phyloP scores from a whole-genome alignment of 2,888 invertebrate genomes.

The Drosophila flavopinicola region DNA sequence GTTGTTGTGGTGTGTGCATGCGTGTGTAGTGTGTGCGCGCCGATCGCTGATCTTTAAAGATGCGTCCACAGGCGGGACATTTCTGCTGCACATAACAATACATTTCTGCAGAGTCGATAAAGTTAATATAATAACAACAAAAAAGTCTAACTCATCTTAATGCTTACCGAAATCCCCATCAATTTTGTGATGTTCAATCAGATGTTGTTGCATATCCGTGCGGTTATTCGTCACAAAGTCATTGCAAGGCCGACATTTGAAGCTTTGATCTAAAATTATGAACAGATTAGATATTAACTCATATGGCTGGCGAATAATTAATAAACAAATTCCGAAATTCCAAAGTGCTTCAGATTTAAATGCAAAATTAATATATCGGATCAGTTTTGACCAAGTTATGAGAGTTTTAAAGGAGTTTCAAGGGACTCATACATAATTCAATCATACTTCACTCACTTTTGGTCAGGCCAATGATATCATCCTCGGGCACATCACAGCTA shows the following conservation, averaged over 20 bases:
- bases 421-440: no score
- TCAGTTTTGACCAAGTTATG: no score
- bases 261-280: constrained; percentile 59
- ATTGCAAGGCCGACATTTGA: constrained; percentile 70
- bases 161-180: constrained; percentile 66
- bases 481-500: constrained; percentile 62
- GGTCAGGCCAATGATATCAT: constrained; percentile 68
- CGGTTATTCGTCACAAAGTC: constrained; percentile 64
- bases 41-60: constrained; percentile 70
- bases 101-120: constrained; percentile 45
- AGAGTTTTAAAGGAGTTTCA: no score
- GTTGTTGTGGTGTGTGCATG: constrained; percentile 57
- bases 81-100: constrained; percentile 67
- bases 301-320: no score
- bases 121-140: neutral
- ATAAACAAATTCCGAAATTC: no score
- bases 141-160: neutral
- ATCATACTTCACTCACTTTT: constrained; percentile 46
- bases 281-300: no score
- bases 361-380: no score
- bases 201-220: constrained; percentile 67
- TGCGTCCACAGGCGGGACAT: constrained; percentile 72
- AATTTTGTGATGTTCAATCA: constrained; percentile 66
- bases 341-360: no score
- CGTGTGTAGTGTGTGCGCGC: constrained; percentile 72